Evolutionary conservation across 2,888 invertebrate species (phyloP), one percentile per base, ranked within the genome.

Genomic region (Dicyrtomina minuta): DNA sequence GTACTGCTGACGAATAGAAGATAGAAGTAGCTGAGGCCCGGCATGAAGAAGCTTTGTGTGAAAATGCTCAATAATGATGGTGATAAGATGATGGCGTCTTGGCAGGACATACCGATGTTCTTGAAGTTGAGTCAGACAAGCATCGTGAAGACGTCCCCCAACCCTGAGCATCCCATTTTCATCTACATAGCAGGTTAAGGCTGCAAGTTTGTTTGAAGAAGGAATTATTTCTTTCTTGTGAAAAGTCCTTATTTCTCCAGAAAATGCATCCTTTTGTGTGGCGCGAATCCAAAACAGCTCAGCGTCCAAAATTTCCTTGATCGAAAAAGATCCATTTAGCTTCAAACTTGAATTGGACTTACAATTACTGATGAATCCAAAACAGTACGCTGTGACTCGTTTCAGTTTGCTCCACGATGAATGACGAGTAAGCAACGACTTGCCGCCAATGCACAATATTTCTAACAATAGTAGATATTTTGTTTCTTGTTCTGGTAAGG

Each of bases 1-100:
- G n/a, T n/a, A n/a, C n/a, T n/a, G n/a, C 71, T 68, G 41, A 27
- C 72, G 66, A 6, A 79, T 10, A 5, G 61, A 17, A 8, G 75
- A 51, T 24, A 79, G 66, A 13, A 78, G 56, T 15, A 76, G 66
- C 49, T 75, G 70, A 5, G 65, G 66, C 2, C 79, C 80, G n/a
- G 70, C 70, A 68, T 80, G 80, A 6, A 75, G 55, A 13, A 60
- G 17, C 5, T 51, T 55, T 2, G 61, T 1, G 68, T 81, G 80
- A 41, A 20, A 26, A 27, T 74, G 22, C 0, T 39, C 8, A 0
- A 74, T 49, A 1, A 75, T 24, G 8, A 74, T 26, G 5, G 44
- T 55, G 0, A 74, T 71, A 1, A 75, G 26, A 0, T 58, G 46
- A 61, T 60, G 49, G 15, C 56, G 24, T 12, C 22, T 43, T 0